phyloP scores from a whole-genome alignment of 2,888 invertebrate species.

The Cecidostiba fungosa region DNA sequence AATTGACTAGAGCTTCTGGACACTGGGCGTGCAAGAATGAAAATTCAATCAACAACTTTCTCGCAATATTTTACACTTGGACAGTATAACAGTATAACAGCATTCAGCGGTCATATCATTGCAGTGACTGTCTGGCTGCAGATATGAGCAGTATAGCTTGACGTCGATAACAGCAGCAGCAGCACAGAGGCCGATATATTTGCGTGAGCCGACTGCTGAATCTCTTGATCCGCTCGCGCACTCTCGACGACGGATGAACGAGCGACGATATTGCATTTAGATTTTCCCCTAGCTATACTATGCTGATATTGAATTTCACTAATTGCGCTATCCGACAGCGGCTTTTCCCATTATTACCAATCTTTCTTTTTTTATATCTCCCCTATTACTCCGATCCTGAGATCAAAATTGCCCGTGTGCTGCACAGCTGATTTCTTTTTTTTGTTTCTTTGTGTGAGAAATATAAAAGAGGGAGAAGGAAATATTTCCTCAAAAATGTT shows the following conservation, averaged over 20 bases:
- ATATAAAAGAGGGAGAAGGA: neutral
- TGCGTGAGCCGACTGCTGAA: conserved; percentile 54
- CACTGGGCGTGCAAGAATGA: no score
- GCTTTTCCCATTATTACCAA: neutral
- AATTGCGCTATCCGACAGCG: conserved; percentile 21
- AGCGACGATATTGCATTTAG: conserved; percentile 45
- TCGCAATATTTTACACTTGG: neutral
- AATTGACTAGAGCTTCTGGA: neutral
- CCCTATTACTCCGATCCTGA: no score
- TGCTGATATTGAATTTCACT: conserved; percentile 42
- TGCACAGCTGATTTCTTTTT: neutral
- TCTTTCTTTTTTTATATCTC: neutral
- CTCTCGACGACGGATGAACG: neutral
- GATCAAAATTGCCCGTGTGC: no score
- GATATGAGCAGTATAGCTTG: neutral
- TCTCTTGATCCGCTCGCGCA: conserved; percentile 39
- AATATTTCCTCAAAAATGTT: conserved; percentile 50
- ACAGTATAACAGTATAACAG: no score
- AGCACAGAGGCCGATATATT: conserved; percentile 40
- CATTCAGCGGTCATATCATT: no score
- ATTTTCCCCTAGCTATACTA: neutral
- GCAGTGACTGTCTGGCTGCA: no score
- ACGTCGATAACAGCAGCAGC: conserved; percentile 46
- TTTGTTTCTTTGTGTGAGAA: no score
- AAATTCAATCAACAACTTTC: neutral